Conservation (phyloP, 2,888 invertebrate species). For the Cyaniris semiargus region DNA sequence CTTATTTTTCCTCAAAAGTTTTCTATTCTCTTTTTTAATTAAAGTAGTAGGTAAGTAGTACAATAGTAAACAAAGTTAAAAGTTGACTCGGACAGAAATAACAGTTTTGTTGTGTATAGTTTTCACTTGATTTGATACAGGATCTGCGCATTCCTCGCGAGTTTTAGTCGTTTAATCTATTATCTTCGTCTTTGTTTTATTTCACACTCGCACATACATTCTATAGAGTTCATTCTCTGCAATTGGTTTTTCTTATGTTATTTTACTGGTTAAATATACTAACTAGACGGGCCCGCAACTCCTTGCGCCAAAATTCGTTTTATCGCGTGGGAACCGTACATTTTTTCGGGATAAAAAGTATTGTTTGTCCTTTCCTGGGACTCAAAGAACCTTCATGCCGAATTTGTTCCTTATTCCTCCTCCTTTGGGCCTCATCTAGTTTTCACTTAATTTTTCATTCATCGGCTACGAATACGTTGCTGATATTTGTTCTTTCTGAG, state of each 20-base stretch:
- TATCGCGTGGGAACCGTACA: too few relatives aligned
- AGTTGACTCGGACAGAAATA: neutral
- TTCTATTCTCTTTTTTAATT: constrained; percentile 1
- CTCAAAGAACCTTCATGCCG: too few relatives aligned
- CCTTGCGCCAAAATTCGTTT: too few relatives aligned
- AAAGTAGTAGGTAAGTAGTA: constrained; percentile 2
- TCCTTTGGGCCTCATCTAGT: too few relatives aligned
- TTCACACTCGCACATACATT: neutral
- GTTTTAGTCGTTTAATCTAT: neutral
- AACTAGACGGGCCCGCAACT: too few relatives aligned
- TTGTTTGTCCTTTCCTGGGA: too few relatives aligned
- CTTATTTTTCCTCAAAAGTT: neutral
- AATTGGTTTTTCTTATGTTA: neutral
- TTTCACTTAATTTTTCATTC: too few relatives aligned
- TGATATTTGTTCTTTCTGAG: too few relatives aligned
- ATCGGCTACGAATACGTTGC: too few relatives aligned
- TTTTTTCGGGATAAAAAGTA: too few relatives aligned
- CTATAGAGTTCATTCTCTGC: neutral
- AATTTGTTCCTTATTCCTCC: too few relatives aligned
- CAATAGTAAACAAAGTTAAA: neutral
- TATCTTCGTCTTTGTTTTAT: neutral
- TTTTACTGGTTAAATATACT: too few relatives aligned
- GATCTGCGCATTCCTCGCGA: neutral
- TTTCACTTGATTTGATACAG: neutral
- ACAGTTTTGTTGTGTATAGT: neutral